These are phyloP conservation scores for Epinephelus malabaricus DNA, from an alignment of 2,797 vertebrate genomes.

Conservation along the genomic window DNA sequence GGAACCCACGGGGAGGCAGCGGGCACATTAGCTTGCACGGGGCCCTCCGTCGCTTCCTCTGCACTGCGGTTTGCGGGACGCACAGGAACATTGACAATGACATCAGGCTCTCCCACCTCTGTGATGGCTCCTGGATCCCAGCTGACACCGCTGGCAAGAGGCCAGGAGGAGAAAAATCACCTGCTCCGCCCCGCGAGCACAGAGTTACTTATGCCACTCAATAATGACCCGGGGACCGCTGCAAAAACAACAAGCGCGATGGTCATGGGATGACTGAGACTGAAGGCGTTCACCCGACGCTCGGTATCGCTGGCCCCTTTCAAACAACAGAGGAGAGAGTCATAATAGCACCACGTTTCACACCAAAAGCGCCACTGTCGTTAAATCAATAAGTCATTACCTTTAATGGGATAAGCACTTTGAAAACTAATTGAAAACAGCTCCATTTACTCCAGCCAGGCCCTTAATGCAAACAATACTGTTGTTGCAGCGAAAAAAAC, in stretches of 20 bases:
- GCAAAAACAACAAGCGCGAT: conserved; percentile 49
- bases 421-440: conserved; percentile 99
- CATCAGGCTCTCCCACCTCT: conserved; percentile 80
- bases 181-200: conserved; percentile 63
- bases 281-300: conserved; percentile 55
- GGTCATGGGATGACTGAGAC: conserved; percentile 56
- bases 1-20: conserved; percentile 79
- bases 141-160: conserved; percentile 73
- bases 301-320: conserved; percentile 48
- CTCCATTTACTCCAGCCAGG: conserved; percentile 94
- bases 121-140: conserved; percentile 74
- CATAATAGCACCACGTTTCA: conserved; percentile 91
- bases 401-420: conserved; percentile 99
- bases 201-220: conserved; percentile 75
- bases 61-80: conserved; percentile 82
- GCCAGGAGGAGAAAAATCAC: conserved; percentile 74
- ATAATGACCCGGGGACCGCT: conserved; percentile 69
- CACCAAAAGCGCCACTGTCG: conserved; percentile 96
- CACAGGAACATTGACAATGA: conserved; percentile 80
- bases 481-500: conserved; percentile 80
- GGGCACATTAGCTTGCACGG: conserved; percentile 81
- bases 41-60: conserved; percentile 77
- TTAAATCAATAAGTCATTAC: conserved; percentile 99
- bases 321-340: conserved; percentile 82
- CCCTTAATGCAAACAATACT: conserved; percentile 91